These are phyloP conservation scores for Eilema caniola DNA, from an alignment of 2,888 invertebrate genomes.

Conservation along the genomic window DNA sequence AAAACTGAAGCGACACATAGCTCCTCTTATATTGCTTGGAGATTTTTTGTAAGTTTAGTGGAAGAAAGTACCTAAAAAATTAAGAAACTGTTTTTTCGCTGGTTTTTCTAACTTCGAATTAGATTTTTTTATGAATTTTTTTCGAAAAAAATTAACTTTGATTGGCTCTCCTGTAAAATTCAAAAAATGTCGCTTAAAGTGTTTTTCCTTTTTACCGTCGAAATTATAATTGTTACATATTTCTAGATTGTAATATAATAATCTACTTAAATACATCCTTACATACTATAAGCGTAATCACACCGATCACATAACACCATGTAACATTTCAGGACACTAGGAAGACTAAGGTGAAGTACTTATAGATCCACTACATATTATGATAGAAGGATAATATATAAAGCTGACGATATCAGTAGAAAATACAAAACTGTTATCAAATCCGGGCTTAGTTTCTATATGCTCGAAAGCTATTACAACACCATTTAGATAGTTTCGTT, in stretches of 20 bases:
- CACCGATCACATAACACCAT: conserved; percentile 81
- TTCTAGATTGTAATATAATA: conserved; percentile 30
- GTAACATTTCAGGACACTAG: conserved; percentile 67
- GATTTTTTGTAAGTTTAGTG: too few species aligned
- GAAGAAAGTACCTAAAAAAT: too few species aligned
- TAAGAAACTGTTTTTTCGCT: too few species aligned
- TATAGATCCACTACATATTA: conserved; percentile 29
- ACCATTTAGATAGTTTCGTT: neutral
- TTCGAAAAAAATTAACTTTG: too few species aligned
- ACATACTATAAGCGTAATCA: conserved; percentile 82
- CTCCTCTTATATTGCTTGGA: too few species aligned
- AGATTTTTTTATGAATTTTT: too few species aligned
- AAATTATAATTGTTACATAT: conserved; percentile 24
- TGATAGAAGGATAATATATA: conserved; percentile 14
- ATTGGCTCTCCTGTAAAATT: too few species aligned
- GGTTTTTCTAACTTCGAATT: too few species aligned
- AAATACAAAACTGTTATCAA: conserved; percentile 12
- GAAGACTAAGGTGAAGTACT: conserved; percentile 63
- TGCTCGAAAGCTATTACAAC: neutral
- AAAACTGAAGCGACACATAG: too few species aligned
- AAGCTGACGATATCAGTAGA: conserved; percentile 18
- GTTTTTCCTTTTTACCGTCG: too few species aligned
- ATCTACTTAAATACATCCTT: conserved; percentile 65
- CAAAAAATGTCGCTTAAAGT: too few species aligned
- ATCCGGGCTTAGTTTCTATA: conserved; percentile 7